Evolutionary conservation across 2,113 vertebrate species (phyloP).

Genomic region (Acanthochromis polyacanthus): DNA sequence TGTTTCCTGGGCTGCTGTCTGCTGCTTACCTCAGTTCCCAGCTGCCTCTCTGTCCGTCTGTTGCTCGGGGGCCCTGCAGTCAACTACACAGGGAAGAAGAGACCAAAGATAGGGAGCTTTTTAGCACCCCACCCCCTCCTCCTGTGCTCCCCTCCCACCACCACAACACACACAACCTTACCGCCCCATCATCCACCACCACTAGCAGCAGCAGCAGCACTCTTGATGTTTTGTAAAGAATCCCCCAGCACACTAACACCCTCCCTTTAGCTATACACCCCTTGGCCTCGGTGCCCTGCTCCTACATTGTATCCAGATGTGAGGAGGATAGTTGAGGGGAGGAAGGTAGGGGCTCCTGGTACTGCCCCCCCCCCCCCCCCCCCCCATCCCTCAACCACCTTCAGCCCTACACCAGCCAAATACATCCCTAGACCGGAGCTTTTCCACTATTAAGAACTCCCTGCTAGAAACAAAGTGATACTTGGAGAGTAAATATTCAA

Average conservation of each 20-base stretch:
- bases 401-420: constrained; percentile 13
- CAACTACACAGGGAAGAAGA: constrained; percentile 74
- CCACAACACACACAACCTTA: constrained; percentile 51
- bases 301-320: constrained; percentile 84
- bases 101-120: constrained; percentile 75
- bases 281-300: constrained; percentile 58
- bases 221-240: constrained; percentile 78
- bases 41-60: constrained; percentile 72
- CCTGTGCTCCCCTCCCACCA: neutral
- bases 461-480: neutral
- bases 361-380: constrained; percentile 28
- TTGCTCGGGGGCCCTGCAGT: constrained; percentile 73
- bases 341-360: constrained; percentile 62
- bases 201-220: constrained; percentile 56
- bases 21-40: constrained; percentile 62
- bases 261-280: constrained; percentile 63
- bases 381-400: neutral
- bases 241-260: constrained; percentile 66
- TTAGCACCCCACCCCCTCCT: constrained; percentile 37
- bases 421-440: constrained; percentile 12
- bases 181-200: constrained; percentile 29
- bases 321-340: constrained; percentile 65
- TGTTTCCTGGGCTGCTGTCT: constrained; percentile 60
- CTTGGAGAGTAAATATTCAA: neutral
- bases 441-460: constrained; percentile 5